Conservation (phyloP, 2,888 invertebrate genomes). For the Cylindroiulus punctatus region DNA sequence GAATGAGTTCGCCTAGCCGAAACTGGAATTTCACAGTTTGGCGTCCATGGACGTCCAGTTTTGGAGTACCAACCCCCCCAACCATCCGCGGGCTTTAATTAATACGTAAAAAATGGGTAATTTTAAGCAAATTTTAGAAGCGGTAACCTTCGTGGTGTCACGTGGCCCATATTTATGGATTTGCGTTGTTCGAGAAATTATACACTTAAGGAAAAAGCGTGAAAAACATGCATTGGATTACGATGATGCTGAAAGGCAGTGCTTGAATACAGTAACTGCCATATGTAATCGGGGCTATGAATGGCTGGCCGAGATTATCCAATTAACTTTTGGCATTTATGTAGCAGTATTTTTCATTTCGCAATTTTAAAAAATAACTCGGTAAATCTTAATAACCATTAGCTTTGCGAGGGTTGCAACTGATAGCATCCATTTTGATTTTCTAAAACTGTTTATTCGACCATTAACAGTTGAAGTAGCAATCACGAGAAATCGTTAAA, state of each 20-base stretch:
- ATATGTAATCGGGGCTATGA: neutral
- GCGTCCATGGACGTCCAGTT: constrained; percentile 42
- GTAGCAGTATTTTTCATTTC: neutral
- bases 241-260: neutral
- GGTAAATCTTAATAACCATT: neutral
- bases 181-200: neutral
- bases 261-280: neutral
- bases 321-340: constrained; percentile 3
- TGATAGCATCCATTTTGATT: neutral
- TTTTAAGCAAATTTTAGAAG: neutral
- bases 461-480: neutral
- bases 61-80: constrained; percentile 6
- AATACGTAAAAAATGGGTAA: constrained; percentile 29
- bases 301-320: neutral
- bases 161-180: neutral
- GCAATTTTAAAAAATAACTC: neutral
- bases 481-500: neutral
- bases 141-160: constrained; percentile 20
- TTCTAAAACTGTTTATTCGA: neutral
- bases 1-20: neutral
- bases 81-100: constrained; percentile 2
- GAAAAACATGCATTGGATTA: neutral
- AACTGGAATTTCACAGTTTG: neutral
- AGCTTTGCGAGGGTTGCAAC: neutral
- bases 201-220: neutral